These are phyloP conservation scores for Calliphora vomitoria DNA, from an alignment of 2,888 invertebrate genomes.

Conservation along the genomic window DNA sequence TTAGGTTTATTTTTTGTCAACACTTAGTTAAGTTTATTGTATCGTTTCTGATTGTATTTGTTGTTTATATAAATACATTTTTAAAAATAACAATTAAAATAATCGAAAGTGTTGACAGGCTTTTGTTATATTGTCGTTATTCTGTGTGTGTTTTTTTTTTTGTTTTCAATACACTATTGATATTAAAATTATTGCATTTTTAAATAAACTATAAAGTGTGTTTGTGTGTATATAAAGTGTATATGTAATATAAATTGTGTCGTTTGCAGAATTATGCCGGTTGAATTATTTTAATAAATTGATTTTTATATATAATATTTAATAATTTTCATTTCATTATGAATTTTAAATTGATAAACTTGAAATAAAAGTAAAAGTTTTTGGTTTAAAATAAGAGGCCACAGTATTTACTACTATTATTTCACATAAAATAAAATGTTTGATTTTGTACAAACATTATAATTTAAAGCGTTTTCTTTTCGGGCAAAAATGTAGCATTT, in stretches of 20 bases:
- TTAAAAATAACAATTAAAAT: conserved; percentile 30
- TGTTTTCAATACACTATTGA: neutral
- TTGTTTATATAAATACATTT: neutral
- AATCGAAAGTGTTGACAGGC: conserved; percentile 52
- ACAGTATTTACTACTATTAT: too few species aligned
- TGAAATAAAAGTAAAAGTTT: conserved; percentile 24
- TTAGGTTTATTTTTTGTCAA: neutral
- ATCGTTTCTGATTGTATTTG: neutral
- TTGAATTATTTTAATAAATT: conserved; percentile 25
- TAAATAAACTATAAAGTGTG: conserved; percentile 14
- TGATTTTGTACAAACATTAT: too few species aligned
- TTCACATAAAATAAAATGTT: too few species aligned
- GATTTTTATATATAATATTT: conserved; percentile 1
- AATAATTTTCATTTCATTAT: conserved; percentile 42
- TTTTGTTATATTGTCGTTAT: conserved; percentile 24
- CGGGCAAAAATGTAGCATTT: too few species aligned
- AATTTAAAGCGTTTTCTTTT: too few species aligned
- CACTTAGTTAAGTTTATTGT: neutral
- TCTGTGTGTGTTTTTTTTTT: neutral
- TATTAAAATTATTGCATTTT: conserved; percentile 20
- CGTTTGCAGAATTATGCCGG: conserved; percentile 55
- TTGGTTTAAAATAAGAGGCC: neutral
- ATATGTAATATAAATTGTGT: conserved; percentile 38
- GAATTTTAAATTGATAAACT: conserved; percentile 51
- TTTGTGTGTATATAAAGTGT: neutral